phyloP scores from a whole-genome alignment of 2,113 vertebrate genomes.

The Dendropsophus ebraccatus region DNA sequence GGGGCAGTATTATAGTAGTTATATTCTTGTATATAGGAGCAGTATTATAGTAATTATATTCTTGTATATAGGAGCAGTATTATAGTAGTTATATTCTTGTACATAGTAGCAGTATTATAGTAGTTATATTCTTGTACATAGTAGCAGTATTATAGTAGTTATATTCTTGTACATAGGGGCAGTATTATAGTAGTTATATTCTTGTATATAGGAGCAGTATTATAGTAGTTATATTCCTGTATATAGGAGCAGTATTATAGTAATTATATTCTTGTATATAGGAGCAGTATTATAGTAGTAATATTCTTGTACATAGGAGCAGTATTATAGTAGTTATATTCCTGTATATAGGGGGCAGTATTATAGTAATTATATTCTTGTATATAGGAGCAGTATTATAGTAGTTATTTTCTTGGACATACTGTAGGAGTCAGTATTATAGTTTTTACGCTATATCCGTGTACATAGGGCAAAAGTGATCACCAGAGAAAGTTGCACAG shows the following conservation, averaged over 20 bases:
- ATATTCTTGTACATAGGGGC: slow-evolving; percentile 1
- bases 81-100: slow-evolving; percentile 8
- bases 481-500: too few relatives aligned
- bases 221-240: slow-evolving; percentile 2
- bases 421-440: too few relatives aligned
- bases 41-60: slow-evolving; percentile 12
- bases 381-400: too few relatives aligned
- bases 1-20: slow-evolving; percentile 6
- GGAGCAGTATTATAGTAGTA: background rate
- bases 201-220: background rate
- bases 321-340: slow-evolving; percentile 8
- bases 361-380: too few relatives aligned
- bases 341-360: background rate
- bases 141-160: background rate
- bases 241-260: background rate
- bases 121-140: background rate
- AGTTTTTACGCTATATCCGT: too few relatives aligned
- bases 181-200: slow-evolving; percentile 8
- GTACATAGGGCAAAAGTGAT: too few relatives aligned
- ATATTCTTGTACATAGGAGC: background rate
- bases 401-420: too few relatives aligned
- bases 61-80: background rate
- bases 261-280: background rate
- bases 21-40: background rate
- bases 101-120: background rate